Evolutionary conservation across 2,113 vertebrate genomes (phyloP).

Genomic region (Paracanthobrama guichenoti): DNA sequence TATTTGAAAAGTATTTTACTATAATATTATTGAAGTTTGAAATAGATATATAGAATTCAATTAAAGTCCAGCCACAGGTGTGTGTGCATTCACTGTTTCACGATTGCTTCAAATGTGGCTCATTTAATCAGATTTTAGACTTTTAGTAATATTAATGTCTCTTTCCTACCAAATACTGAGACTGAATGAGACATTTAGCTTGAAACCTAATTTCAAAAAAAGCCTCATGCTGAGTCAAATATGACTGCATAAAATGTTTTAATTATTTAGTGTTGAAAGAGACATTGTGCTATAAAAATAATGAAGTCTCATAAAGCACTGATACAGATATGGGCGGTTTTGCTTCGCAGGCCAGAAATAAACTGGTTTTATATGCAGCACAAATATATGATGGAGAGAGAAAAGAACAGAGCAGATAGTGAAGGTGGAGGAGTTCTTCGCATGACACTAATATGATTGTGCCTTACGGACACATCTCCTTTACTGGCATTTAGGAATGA

Average conservation of each 20-base stretch:
- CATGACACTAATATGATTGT: constrained; percentile 7
- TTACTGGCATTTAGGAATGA: constrained; percentile 25
- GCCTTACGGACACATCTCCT: constrained; percentile 15
- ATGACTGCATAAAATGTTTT: constrained; percentile 19
- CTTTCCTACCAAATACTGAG: background rate
- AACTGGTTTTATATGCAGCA: constrained; percentile 1
- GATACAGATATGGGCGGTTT: constrained; percentile 5
- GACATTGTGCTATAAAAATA: constrained; percentile 29
- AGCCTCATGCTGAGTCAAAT: constrained; percentile 11
- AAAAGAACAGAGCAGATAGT: background rate
- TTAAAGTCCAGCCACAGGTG: background rate
- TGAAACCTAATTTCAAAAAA: constrained; percentile 3
- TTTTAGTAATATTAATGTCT: background rate
- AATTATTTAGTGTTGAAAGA: constrained; percentile 31
- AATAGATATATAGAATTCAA: background rate
- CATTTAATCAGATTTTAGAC: background rate
- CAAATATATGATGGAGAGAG: constrained; percentile 20
- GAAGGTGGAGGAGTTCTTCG: constrained; percentile 10
- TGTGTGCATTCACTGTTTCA: background rate
- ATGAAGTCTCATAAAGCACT: constrained; percentile 10
- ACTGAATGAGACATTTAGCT: constrained; percentile 8
- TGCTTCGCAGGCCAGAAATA: background rate
- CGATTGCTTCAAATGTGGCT: background rate
- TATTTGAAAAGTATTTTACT: background rate
- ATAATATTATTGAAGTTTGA: background rate